These are phyloP conservation scores for Forbesichthys agassizii DNA, from an alignment of 2,113 vertebrate genomes.

Conservation along the genomic window DNA sequence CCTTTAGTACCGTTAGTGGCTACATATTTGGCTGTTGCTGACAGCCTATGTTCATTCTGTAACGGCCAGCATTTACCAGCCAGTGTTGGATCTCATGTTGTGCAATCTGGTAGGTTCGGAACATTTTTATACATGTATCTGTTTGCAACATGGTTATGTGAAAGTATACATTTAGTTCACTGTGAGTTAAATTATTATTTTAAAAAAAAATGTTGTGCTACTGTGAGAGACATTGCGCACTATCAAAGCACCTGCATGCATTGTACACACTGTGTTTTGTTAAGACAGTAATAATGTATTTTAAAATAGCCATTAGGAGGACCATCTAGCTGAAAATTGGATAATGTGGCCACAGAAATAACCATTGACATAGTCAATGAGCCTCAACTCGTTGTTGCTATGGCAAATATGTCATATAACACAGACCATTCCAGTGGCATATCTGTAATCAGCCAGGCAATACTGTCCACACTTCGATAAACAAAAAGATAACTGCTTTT, in stretches of 20 bases:
- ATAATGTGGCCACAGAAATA: conserved; percentile 3
- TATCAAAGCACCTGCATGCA: not conserved
- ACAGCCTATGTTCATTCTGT: conserved; percentile 1
- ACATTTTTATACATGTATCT: conserved; percentile 18
- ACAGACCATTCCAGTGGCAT: too few relatives aligned
- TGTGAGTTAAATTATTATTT: not conserved
- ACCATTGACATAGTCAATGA: not conserved
- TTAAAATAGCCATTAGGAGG: not conserved
- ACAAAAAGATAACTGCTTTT: too few relatives aligned
- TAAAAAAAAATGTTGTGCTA: too few relatives aligned
- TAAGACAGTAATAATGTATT: conserved; percentile 7
- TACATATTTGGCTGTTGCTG: not conserved
- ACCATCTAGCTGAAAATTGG: conserved; percentile 2
- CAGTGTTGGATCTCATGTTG: conserved; percentile 14
- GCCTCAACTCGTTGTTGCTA: too few relatives aligned
- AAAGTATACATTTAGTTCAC: conserved; percentile 11
- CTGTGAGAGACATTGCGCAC: not conserved
- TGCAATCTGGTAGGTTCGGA: conserved; percentile 18
- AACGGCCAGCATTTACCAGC: conserved; percentile 17
- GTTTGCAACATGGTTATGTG: conserved; percentile 8
- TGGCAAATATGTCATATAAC: too few relatives aligned
- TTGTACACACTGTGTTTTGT: not conserved
- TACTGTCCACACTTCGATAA: too few relatives aligned
- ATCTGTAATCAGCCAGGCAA: too few relatives aligned
- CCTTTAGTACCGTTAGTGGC: too few relatives aligned